Conservation (phyloP, 2,797 vertebrate species). For the Sitta carolinensis region DNA sequence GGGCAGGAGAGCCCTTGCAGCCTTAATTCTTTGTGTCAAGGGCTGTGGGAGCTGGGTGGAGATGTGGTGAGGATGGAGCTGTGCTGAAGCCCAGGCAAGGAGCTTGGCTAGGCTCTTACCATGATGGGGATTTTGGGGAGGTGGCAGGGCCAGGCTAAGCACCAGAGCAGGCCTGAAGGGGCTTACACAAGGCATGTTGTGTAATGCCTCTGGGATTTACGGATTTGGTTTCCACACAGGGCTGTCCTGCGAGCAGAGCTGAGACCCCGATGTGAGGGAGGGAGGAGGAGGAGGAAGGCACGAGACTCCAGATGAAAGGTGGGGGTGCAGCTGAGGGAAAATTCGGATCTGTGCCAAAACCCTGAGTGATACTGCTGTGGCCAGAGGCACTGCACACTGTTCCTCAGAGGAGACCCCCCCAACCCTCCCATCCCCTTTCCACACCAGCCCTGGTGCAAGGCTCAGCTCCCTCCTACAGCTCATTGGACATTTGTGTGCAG, state of each 20-base stretch:
- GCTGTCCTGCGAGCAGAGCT: neutral
- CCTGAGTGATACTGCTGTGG: rapidly evolving
- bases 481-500: rapidly evolving
- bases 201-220: slow-evolving; percentile 19
- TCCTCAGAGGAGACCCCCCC: neutral
- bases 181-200: slow-evolving; percentile 55
- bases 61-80: neutral
- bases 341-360: neutral
- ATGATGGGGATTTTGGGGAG: neutral
- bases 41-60: neutral
- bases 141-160: neutral
- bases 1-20: neutral
- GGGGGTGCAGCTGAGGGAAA: neutral
- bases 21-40: neutral
- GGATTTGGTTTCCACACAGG: neutral
- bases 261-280: neutral
- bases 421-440: neutral
- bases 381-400: rapidly evolving
- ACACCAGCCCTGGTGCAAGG: neutral
- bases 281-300: neutral
- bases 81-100: neutral
- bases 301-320: neutral
- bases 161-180: neutral
- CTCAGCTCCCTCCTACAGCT: neutral
- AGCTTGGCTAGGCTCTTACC: neutral